Evolutionary conservation across 2,888 invertebrate species (phyloP).

Genomic region (Caradrina kadenii): DNA sequence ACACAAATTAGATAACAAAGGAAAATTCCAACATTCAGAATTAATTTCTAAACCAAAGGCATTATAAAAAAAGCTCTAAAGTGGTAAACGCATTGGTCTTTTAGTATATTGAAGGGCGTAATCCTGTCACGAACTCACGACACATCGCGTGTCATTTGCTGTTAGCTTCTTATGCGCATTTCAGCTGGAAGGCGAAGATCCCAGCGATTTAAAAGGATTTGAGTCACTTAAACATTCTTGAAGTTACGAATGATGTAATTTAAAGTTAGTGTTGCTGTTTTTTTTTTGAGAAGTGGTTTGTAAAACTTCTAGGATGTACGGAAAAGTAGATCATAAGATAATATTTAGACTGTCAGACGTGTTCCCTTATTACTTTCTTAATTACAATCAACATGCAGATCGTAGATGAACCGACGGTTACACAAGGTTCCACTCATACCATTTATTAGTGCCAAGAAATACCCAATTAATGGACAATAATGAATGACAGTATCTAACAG

Average conservation of each 20-base stretch:
- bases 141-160: slow-evolving; percentile 52
- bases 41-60: not conserved
- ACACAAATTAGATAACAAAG: not conserved
- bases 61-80: slow-evolving; percentile 5
- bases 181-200: slow-evolving; percentile 12
- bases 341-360: not conserved
- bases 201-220: slow-evolving; percentile 15
- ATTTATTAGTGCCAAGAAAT: slow-evolving; percentile 24
- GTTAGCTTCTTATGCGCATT: slow-evolving; percentile 34
- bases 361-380: not conserved
- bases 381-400: not conserved
- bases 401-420: slow-evolving; percentile 12
- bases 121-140: slow-evolving; percentile 47
- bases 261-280: not conserved
- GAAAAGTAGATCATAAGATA: not conserved
- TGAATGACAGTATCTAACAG: slow-evolving; percentile 35
- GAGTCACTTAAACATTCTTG: slow-evolving; percentile 1
- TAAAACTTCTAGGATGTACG: too few relatives aligned
- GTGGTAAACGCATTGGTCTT: slow-evolving; percentile 14
- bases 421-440: slow-evolving; percentile 8
- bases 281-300: not conserved
- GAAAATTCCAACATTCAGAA: slow-evolving; percentile 6
- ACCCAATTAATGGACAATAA: slow-evolving; percentile 43
- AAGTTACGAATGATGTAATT: not conserved
- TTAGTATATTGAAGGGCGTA: slow-evolving; percentile 40